phyloP scores from a whole-genome alignment of 2,797 vertebrate species.

The Malacoraja senta region DNA sequence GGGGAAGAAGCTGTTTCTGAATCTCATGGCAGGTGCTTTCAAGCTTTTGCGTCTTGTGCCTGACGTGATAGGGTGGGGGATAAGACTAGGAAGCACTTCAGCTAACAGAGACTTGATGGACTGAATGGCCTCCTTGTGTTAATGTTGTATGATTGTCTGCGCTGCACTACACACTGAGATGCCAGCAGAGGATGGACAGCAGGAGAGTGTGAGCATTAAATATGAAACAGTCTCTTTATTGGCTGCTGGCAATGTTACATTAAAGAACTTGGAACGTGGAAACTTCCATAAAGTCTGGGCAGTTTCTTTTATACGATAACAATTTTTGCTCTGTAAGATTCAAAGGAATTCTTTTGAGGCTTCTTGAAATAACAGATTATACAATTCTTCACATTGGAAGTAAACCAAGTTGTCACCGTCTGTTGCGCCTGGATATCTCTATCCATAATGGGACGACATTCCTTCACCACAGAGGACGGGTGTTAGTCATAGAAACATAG shows the following conservation, averaged over 20 bases:
- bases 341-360: background rate
- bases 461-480: background rate
- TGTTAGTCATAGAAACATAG: too few species aligned
- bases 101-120: too few species aligned
- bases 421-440: background rate
- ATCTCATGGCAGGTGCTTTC: too few species aligned
- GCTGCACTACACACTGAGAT: background rate
- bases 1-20: too few species aligned
- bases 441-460: background rate
- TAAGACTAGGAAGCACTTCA: too few species aligned
- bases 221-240: background rate
- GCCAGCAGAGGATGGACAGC: background rate
- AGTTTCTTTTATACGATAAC: background rate
- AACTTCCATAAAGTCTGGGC: background rate
- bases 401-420: background rate
- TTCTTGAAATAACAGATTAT: background rate
- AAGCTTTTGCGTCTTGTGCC: too few species aligned
- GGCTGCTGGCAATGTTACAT: background rate
- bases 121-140: too few species aligned
- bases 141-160: background rate
- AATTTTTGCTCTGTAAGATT: background rate
- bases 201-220: background rate
- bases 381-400: background rate
- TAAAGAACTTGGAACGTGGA: background rate
- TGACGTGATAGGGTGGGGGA: too few species aligned